Conservation (phyloP, 2,888 invertebrate genomes). For the Pseudanteris insignis region DNA sequence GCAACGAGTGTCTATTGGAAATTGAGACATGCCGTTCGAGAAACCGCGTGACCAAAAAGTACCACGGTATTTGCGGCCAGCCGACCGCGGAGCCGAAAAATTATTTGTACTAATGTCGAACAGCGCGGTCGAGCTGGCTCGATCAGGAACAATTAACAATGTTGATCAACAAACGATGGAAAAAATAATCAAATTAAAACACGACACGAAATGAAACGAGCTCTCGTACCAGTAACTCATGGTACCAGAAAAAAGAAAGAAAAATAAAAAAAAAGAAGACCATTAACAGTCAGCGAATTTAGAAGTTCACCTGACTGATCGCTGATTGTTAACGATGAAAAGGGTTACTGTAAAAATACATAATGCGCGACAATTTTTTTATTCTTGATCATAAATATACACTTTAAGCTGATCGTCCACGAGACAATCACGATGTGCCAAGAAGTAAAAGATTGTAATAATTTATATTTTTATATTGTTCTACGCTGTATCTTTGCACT, state of each 20-base stretch:
- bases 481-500: constrained; percentile 31
- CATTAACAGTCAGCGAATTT: no score
- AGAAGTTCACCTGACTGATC: no score
- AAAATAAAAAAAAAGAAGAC: no score
- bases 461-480: constrained; percentile 44
- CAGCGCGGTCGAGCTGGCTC: constrained; percentile 37
- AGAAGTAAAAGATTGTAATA: constrained; percentile 43
- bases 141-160: no score
- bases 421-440: constrained; percentile 52
- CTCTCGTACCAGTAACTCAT: constrained; percentile 5
- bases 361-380: no score
- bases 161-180: no score
- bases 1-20: constrained; percentile 90
- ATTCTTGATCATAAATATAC: no score
- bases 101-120: constrained; percentile 76
- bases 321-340: no score
- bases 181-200: not conserved
- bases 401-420: constrained; percentile 42
- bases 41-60: constrained; percentile 79
- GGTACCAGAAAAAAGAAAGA: no score
- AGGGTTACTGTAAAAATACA: no score
- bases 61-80: constrained; percentile 86
- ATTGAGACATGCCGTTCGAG: constrained; percentile 90
- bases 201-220: no score
- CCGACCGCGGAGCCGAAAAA: constrained; percentile 87